Base-by-base conservation (phyloP, 1,140 invertebrate species). In the Achroia grisella region DNA sequence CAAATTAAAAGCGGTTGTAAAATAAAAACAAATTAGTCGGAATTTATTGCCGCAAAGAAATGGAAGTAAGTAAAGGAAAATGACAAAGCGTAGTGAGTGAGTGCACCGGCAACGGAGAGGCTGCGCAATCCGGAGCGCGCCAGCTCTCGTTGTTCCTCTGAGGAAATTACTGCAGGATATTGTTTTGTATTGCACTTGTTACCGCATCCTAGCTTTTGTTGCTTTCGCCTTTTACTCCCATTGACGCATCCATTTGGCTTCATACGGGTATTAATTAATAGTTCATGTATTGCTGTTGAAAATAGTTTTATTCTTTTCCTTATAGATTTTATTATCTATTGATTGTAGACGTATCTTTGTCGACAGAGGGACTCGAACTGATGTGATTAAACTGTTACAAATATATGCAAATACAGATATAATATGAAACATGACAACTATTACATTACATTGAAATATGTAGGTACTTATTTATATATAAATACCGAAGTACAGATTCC, bases 141-240 rank as follows among this genome's bases (percentile, higher is more conserved):
- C 31, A 27, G 13, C 29, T 23, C 28, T 13, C 35, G 28, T 40
- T 34, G 37, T 28, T 49, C 46, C 50, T 47, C 43, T 39, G 42
- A 64, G 53, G 49, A 64, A 57, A 61, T 63, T 63, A 56, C 60
- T 41, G 29, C 36, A 47, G 48, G 53, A 53, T 63, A 56, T 59
- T 59, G 50, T 59, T 59, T 53, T 55, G 42, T 56, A 15, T 45
- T 49, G 55, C 51, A 56, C 34, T 63, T 52, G 40, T 52, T 48
- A 59, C 42, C 13, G 35, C 35, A 17, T 15, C 35, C 35, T n/a
- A 15, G 8, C n/a, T 23, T 37, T 37, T 13, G 13, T 37, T n/a
- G 8, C 17, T 37, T 17, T 23, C 17, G 35, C 35, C 17, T 37
- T 10, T 37, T 9, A 17, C 17, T 37, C 14, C 32, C 10, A 1